phyloP scores from a whole-genome alignment of 2,797 vertebrate species.

The Perodicticus potto region DNA sequence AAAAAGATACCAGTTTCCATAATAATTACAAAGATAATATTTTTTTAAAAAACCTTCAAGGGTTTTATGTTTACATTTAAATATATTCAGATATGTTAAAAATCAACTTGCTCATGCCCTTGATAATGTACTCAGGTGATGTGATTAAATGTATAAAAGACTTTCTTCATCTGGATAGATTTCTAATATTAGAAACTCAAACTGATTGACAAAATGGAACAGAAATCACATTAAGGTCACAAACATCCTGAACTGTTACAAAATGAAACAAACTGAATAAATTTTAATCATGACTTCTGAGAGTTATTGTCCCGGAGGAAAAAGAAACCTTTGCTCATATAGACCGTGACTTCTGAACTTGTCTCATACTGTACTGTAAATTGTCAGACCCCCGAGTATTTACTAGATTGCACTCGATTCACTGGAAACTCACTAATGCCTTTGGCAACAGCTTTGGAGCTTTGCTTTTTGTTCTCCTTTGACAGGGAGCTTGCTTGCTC shows the following conservation, averaged over 20 bases:
- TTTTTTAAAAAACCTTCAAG: not conserved
- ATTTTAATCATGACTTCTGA: constrained; percentile 30
- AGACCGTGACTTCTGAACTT: not conserved
- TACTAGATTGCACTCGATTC: not conserved
- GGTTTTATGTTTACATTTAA: constrained; percentile 17
- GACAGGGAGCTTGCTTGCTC: not conserved
- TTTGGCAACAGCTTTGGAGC: not conserved
- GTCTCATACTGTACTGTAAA: not conserved
- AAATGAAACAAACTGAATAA: constrained; percentile 50
- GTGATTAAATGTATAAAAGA: not conserved
- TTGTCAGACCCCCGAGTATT: not conserved
- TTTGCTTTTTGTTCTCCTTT: constrained; percentile 15
- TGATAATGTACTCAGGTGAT: not conserved
- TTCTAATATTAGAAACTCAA: constrained; percentile 29
- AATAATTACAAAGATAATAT: not conserved
- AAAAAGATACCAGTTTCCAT: not conserved
- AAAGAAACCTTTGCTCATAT: not conserved
- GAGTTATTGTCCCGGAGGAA: not conserved
- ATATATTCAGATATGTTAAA: not conserved
- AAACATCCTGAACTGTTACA: not conserved
- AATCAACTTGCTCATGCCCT: not conserved
- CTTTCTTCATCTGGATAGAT: not conserved
- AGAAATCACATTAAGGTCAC: not conserved
- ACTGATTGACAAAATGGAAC: not conserved
- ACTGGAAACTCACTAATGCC: not conserved